These are phyloP conservation scores for Manduca sexta DNA, from an alignment of 1,140 invertebrate species.

Conservation along the genomic window DNA sequence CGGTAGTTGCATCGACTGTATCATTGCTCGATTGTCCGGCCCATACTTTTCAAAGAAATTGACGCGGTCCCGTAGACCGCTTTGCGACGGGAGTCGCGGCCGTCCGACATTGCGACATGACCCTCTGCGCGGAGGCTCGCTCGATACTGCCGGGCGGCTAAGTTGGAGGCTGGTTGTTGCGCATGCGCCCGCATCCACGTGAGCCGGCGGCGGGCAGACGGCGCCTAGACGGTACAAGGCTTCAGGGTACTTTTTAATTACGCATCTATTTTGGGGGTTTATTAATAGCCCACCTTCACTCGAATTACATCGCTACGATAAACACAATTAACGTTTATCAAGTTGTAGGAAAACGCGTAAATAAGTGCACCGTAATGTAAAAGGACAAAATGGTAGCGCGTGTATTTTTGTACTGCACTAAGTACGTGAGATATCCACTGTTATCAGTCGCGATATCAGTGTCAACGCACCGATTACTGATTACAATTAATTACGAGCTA, in stretches of 20 bases:
- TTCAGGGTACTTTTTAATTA: not conserved
- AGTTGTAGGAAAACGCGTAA: not conserved
- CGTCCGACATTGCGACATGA: constrained; percentile 67
- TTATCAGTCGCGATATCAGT: not conserved
- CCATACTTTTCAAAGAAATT: constrained; percentile 86
- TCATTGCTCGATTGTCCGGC: constrained; percentile 68
- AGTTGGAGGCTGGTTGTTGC: constrained; percentile 27
- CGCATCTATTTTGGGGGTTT: not conserved
- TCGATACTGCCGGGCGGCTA: constrained; percentile 50
- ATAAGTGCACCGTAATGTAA: too few relatives aligned
- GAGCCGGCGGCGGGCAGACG: constrained; percentile 25
- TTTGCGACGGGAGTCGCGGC: constrained; percentile 68
- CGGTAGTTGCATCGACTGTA: constrained; percentile 55
- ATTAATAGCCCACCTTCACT: not conserved
- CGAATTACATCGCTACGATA: not conserved
- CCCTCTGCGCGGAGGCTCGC: constrained; percentile 56
- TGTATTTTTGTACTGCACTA: too few relatives aligned
- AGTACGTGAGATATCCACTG: not conserved
- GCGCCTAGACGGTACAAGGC: constrained; percentile 35
- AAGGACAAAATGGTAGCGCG: too few relatives aligned
- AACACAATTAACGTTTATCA: not conserved
- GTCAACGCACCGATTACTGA: constrained; percentile 1
- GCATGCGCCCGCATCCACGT: constrained; percentile 40
- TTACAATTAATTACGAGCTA: not conserved
- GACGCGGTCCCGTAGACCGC: constrained; percentile 79